phyloP scores from a whole-genome alignment of 37 sponge, comb jelly and placozoan genomes.

The Cladorhizidae sp. region DNA sequence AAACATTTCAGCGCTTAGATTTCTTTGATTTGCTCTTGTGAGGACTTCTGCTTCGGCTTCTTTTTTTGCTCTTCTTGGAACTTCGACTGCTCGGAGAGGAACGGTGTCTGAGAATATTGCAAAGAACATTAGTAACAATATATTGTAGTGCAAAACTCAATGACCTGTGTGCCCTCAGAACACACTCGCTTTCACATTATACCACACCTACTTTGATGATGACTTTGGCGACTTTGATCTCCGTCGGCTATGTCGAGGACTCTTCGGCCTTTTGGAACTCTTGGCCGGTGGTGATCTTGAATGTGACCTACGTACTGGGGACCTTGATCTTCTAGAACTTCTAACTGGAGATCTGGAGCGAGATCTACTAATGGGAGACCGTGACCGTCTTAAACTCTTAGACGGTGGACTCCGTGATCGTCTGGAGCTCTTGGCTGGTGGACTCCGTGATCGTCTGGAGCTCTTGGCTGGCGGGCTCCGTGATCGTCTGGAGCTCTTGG shows the following conservation, averaged over 20 bases:
- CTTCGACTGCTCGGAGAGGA: slow-evolving; percentile 17
- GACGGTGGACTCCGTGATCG: too few species aligned
- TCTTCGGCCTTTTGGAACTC: background rate
- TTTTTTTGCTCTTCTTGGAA: slow-evolving; percentile 40
- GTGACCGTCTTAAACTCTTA: too few species aligned
- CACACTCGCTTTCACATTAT: too few species aligned
- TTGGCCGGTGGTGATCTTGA: background rate
- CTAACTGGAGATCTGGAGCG: background rate
- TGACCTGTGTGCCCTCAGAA: too few species aligned
- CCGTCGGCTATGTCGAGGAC: slow-evolving; percentile 7
- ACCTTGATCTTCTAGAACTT: too few species aligned
- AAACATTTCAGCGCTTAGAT: background rate
- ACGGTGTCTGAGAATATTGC: background rate
- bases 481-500: too few species aligned
- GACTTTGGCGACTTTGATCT: slow-evolving; percentile 29
- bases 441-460: too few species aligned
- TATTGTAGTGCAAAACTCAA: background rate
- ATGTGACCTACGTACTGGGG: background rate
- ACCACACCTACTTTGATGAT: too few species aligned
- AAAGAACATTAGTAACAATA: background rate
- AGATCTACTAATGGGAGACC: too few species aligned
- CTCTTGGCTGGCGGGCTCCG: too few species aligned
- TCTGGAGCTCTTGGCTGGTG: too few species aligned
- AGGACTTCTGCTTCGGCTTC: slow-evolving; percentile 46
- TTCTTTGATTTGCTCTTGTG: slow-evolving; percentile 48